Evolutionary conservation across 2,888 invertebrate species (phyloP).

Genomic region (Drosophila mimica): DNA sequence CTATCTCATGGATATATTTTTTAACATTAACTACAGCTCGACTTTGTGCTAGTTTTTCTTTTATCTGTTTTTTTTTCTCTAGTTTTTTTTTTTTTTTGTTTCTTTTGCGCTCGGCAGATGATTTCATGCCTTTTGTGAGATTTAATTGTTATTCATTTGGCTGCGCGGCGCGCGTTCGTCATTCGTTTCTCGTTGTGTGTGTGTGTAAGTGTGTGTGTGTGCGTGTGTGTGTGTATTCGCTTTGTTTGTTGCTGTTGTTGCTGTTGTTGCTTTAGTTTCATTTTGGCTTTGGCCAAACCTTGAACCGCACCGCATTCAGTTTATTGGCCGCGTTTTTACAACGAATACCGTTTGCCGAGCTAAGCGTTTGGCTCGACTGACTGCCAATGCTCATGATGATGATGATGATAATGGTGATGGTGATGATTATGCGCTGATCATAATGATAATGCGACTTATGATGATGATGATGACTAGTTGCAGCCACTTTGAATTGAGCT

Average conservation of each 20-base stretch:
- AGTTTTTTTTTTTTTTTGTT: constrained; percentile 23
- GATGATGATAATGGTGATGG: constrained; percentile 9
- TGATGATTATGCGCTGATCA: constrained; percentile 41
- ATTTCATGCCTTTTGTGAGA: constrained; percentile 79
- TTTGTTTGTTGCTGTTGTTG: constrained; percentile 38
- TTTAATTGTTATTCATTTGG: constrained; percentile 79
- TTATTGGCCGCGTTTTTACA: constrained; percentile 83
- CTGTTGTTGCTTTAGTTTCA: constrained; percentile 76
- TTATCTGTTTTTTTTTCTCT: constrained; percentile 4
- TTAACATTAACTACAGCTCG: constrained; percentile 50
- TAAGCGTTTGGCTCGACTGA: constrained; percentile 57
- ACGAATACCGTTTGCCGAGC: constrained; percentile 80
- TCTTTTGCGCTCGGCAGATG: constrained; percentile 68
- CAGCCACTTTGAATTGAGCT: constrained; percentile 27
- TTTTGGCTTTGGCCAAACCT: constrained; percentile 82
- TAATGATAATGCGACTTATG: constrained; percentile 12
- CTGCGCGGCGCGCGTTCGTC: constrained; percentile 53
- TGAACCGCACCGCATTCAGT: constrained; percentile 82
- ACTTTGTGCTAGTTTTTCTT: constrained; percentile 68
- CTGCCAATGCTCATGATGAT: constrained; percentile 39
- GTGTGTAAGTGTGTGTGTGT: not conserved
- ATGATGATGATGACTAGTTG: constrained; percentile 29
- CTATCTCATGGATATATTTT: constrained; percentile 61
- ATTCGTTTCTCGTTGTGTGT: constrained; percentile 44
- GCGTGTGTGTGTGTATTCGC: not conserved